Conservation (phyloP, 2,113 vertebrate genomes). For the Leiothrix lutea region DNA sequence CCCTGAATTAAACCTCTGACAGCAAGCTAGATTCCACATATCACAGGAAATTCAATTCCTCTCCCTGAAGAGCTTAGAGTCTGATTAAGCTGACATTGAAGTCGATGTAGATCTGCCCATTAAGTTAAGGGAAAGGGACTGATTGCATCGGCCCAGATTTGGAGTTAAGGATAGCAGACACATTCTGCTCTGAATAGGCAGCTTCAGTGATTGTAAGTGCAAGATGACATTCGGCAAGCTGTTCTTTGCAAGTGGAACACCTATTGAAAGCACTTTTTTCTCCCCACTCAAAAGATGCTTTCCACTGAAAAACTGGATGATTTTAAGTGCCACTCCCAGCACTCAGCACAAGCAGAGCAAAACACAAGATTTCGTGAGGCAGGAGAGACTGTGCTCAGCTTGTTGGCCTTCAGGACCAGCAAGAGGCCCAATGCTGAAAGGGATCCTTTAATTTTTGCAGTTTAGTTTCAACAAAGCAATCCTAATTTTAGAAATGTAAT, state of each 20-base stretch:
- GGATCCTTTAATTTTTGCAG: not conserved
- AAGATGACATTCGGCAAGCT: constrained; percentile 33
- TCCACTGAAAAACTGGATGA: not conserved
- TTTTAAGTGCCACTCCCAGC: not conserved
- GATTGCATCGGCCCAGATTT: not conserved
- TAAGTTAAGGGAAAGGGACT: not conserved
- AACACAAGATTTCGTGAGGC: not conserved
- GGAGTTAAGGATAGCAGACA: not conserved
- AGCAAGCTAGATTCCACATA: not conserved
- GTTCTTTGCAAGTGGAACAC: not conserved
- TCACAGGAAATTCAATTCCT: constrained; percentile 1
- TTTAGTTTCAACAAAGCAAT: not conserved
- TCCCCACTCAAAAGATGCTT: not conserved
- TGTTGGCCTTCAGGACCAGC: not conserved
- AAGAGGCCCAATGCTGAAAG: not conserved
- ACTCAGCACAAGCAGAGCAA: not conserved
- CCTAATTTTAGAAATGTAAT: not conserved
- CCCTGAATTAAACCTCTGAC: constrained; percentile 1
- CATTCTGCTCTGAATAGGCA: not conserved
- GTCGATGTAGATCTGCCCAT: not conserved
- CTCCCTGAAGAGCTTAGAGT: not conserved
- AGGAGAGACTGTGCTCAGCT: not conserved
- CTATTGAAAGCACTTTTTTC: not conserved
- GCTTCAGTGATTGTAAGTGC: not conserved
- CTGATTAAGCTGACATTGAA: constrained; percentile 32